Evolutionary conservation across 2,113 vertebrate genomes (phyloP), one percentile per base, ranked within the genome.

Genomic region (Cyprinodon variegatus): DNA sequence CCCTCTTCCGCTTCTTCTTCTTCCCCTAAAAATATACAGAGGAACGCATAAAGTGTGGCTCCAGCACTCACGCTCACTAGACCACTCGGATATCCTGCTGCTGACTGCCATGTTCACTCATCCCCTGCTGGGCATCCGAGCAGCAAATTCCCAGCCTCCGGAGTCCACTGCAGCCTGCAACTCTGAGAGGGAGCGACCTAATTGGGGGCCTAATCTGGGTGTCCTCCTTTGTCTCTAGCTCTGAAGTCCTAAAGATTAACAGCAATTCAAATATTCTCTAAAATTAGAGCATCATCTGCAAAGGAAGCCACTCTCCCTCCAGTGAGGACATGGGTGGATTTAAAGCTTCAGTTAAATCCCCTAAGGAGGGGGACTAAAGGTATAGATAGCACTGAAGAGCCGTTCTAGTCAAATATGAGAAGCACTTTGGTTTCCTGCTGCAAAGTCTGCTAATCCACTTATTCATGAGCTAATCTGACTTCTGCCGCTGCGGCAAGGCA

Each of bases 1-100:
- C 98, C 94, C 98, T 95, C 97, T 99, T 99, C 94, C 98, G 97
- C 94, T 99, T 99, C 95, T 99, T 99, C 93, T 99, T 99, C 96
- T 99, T 99, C 91, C 98, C 98, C 98, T 99, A 93, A 72, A 96
- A 95, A 94, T 3, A 89, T 92, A 79, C 85, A 92, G 90, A 91
- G 87, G 88, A 91, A 93, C 91, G 78, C 90, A 93, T 94, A 93
- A 94, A 93, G 91, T 93, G 92, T 92, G 93, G 90, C 93, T 92
- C 92, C 92, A 94, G 91, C 93, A 94, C 92, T 93, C 93, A 93
- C 91, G 87, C 88, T 90, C 92, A 93, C 92, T 93, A 92, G 84
- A 93, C 92, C 92, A 94, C 92, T 84, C 90, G 90, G 85, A 82
- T 92, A 80, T 89, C 88, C 86, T 90, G 88, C 91, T 92, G 89